Base-by-base conservation (phyloP, 2,113 vertebrate genomes). In the Nothobranchius kuhntae region DNA sequence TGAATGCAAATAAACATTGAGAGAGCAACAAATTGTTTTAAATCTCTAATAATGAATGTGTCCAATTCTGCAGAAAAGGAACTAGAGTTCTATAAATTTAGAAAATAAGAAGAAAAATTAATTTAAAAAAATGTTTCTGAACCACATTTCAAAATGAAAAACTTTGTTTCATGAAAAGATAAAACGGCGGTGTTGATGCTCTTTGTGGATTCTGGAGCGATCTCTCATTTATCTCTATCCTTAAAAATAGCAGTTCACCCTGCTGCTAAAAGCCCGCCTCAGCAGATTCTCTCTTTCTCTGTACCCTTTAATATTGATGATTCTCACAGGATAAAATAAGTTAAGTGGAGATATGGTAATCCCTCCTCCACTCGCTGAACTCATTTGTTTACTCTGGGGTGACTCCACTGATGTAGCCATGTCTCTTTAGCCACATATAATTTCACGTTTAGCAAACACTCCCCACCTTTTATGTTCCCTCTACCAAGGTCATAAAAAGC, bases 271-370 rank as follows among this genome's bases (percentile, higher is more conserved):
- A 91, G 79, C 81, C 87, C 80, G 87, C 82, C 82, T 93, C 91
- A 93, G 92, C 92, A 92, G 77, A 92, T 93, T 91, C 82, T 77
- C 82, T 80, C 78, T 78, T 78, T 87, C 87, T 89, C 86, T 84
- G 89, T 85, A 90, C 76, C 87, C 86, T 92, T 92, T 93, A 92
- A 92, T 93, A 92, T 93, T 92, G 90, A 93, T 92, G 91, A 93
- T 92, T 93, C 92, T 93, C 91, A 92, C 91, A 92, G 90, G 92
- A 93, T 93, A 90, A 92, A 92, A 90, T 92, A 90, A 89, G 89
- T 91, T 91, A 91, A 91, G 87, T 87, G 83, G 83, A 91, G 91
- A 92, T 92, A 92, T 92, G 91, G 86, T 93, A 93, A 93, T 93
- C 92, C 91, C 85, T 87, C 80, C 78, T 91, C 86, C 80, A 83